These are phyloP conservation scores for Platycercus adscitus DNA, from an alignment of 2,113 vertebrate species.

Conservation along the genomic window DNA sequence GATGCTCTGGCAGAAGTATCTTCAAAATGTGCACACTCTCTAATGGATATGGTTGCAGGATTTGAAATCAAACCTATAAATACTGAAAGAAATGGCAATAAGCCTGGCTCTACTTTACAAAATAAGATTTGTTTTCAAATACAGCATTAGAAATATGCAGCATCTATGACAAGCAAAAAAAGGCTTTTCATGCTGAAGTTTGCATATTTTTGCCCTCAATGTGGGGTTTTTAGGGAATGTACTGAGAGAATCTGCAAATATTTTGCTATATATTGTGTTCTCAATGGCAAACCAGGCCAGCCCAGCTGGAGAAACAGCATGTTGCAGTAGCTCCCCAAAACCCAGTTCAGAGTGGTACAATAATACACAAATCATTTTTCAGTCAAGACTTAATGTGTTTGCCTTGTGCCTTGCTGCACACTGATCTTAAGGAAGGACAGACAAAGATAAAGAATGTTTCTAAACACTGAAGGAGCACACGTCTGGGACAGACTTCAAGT, in stretches of 20 bases:
- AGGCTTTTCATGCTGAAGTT: background rate
- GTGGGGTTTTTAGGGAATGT: background rate
- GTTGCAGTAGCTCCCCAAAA: background rate
- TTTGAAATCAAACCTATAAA: background rate
- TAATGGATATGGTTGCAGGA: background rate
- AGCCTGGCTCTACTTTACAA: background rate
- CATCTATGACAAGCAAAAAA: background rate
- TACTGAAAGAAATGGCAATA: background rate
- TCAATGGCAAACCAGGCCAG: background rate
- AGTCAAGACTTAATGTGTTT: background rate
- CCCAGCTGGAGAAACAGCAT: background rate
- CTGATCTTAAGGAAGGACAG: background rate
- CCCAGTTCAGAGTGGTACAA: background rate
- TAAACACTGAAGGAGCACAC: accelerated
- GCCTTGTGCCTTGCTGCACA: background rate
- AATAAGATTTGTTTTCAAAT: background rate
- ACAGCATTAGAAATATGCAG: background rate
- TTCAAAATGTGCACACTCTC: background rate
- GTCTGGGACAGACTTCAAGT: background rate
- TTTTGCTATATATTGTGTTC: background rate
- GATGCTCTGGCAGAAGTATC: background rate
- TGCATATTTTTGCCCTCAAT: background rate
- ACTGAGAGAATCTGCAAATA: background rate
- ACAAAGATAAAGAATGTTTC: background rate
- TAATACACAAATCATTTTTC: background rate